These are phyloP conservation scores for Drosophila busckii DNA, from an alignment of 1,140 invertebrate genomes.

Conservation along the genomic window DNA sequence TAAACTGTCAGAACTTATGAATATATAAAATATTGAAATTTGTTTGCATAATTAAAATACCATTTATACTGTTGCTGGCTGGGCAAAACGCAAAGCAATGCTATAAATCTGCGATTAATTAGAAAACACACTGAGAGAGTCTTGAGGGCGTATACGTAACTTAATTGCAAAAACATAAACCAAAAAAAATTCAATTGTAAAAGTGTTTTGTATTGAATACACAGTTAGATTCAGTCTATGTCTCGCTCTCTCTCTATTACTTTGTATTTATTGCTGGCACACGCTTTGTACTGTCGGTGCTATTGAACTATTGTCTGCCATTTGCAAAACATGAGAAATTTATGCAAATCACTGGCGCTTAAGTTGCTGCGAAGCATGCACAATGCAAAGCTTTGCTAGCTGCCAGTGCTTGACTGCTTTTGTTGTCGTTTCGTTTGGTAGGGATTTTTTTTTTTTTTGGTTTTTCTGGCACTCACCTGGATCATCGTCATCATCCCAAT, in stretches of 20 bases:
- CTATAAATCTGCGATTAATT: slow-evolving; percentile 74
- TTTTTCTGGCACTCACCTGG: slow-evolving; percentile 58
- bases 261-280: not conserved
- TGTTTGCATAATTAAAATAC: slow-evolving; percentile 75
- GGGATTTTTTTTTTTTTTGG: slow-evolving; percentile 4
- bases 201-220: slow-evolving; percentile 35
- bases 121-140: slow-evolving; percentile 26
- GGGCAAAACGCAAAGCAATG: slow-evolving; percentile 51
- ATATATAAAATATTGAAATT: slow-evolving; percentile 76
- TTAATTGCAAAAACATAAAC: slow-evolving; percentile 74
- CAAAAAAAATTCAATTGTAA: slow-evolving; percentile 61
- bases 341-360: slow-evolving; percentile 59
- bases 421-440: slow-evolving; percentile 28
- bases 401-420: too few relatives aligned
- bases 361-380: slow-evolving; percentile 14
- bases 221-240: too few relatives aligned
- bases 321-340: slow-evolving; percentile 30
- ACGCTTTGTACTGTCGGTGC: not conserved
- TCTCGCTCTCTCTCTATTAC: not conserved
- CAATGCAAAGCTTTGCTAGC: slow-evolving; percentile 25
- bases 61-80: slow-evolving; percentile 54
- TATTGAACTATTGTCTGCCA: slow-evolving; percentile 37
- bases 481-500: slow-evolving; percentile 79
- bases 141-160: slow-evolving; percentile 53
- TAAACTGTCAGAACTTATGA: slow-evolving; percentile 76